Evolutionary conservation across 2,797 vertebrate genomes (phyloP), one percentile per base, ranked within the genome.

Genomic region (Sebastes minor): DNA sequence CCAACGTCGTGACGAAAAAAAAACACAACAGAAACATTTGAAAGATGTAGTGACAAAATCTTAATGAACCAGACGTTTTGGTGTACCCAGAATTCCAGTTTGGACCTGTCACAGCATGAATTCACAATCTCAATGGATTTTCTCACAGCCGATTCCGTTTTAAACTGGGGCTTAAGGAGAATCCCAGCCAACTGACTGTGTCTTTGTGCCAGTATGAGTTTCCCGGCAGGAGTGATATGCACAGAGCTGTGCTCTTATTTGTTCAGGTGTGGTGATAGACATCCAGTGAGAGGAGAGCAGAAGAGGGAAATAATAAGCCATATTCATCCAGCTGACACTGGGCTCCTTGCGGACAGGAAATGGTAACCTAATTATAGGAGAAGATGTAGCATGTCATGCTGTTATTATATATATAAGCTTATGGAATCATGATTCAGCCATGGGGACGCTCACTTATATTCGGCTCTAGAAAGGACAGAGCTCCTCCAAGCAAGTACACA

Each of bases 221-320:
- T 72, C 80, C 78, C 59, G 13, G 81, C 73, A 80, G 78, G 69
- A 74, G 75, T 81, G 67, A 72, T 76, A 76, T 74, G 71, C 80
- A 78, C 67, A 73, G 79, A 84, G 81, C 79, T 76, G 60, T 59
- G 27, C 77, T 86, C 67, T 81, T 90, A 86, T 91, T 91, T 86
- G 80, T 72, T 89, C 87, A 91, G 90, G 86, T 91, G 84, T 84
- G 64, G 69, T 84, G 85, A 89, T 82, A 81, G 88, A 85, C 85
- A 85, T 86, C 66, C 76, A 88, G 73, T 33, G 74, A 81, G 71
- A 82, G 63, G 60, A 79, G 84, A 76, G 77, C 64, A 86, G 78
- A 83, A 57, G 56, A 86, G 27, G 75, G 57, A 83, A 86, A 88
- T 89, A 90, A 91, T 88, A 79, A 89, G 56, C 82, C 69, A 76